Evolutionary conservation across 2,113 vertebrate species (phyloP).

Genomic region (Leptobrachium leishanense): DNA sequence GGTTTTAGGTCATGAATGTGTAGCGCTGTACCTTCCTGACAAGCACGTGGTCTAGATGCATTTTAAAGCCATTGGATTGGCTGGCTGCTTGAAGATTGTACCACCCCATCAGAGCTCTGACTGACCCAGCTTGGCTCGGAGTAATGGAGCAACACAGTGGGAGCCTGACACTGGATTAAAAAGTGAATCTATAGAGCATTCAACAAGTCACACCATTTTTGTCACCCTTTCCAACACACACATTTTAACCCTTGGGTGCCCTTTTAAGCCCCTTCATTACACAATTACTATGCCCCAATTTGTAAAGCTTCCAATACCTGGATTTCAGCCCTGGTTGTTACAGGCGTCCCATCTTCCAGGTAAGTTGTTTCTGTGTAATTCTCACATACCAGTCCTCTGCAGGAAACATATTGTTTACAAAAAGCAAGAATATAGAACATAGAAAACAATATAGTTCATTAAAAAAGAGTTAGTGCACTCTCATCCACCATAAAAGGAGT

Average conservation of each 20-base stretch:
- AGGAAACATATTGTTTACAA: slow-evolving; percentile 20
- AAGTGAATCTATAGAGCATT: too few relatives aligned
- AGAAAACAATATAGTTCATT: background rate
- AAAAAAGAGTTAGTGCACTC: background rate
- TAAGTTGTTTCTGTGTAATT: slow-evolving; percentile 77
- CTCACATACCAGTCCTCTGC: slow-evolving; percentile 77
- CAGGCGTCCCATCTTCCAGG: slow-evolving; percentile 64
- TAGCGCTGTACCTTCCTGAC: too few relatives aligned
- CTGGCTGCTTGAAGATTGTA: too few relatives aligned
- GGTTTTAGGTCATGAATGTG: too few relatives aligned
- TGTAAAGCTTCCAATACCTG: slow-evolving; percentile 63
- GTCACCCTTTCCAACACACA: background rate
- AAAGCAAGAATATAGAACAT: too few relatives aligned
- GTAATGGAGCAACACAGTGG: background rate
- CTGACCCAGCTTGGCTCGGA: too few relatives aligned
- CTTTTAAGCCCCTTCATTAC: too few relatives aligned
- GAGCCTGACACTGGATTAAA: background rate
- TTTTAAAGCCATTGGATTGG: too few relatives aligned
- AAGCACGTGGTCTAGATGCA: too few relatives aligned
- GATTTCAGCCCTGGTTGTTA: slow-evolving; percentile 60
- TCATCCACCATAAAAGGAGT: background rate
- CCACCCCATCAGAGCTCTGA: too few relatives aligned
- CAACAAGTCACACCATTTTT: background rate
- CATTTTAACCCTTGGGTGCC: too few relatives aligned
- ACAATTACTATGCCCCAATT: too few relatives aligned